A percentile compares a stretch with the other conserved stretches of the same genome.
Evolutionary conservation across 1,140 invertebrate species (phyloP).

Genomic region (Oscheius sp.): DNA sequence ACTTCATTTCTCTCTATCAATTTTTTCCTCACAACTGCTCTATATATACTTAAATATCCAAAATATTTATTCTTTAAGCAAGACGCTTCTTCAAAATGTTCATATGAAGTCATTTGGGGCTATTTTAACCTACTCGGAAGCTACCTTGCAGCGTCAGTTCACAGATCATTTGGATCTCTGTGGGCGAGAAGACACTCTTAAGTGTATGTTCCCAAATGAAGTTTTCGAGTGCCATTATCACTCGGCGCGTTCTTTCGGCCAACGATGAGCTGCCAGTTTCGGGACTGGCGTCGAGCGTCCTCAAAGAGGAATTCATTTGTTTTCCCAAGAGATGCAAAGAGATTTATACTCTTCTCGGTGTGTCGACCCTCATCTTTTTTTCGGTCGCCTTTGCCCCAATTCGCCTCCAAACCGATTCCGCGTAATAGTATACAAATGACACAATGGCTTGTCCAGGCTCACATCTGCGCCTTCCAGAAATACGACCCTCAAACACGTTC

Average conservation of each 20-base stretch:
- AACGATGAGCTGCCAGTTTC: background rate
- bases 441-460: background rate
- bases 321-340: background rate
- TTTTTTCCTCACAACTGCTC: too few species aligned
- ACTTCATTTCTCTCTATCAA: too few species aligned
- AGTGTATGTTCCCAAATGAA: constrained; percentile 10
- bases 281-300: background rate
- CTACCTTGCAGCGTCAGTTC: too few species aligned
- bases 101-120: too few species aligned
- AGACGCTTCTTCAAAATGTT: too few species aligned
- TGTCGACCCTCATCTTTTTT: background rate
- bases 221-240: constrained; percentile 11
- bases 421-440: constrained; percentile 2
- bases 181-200: background rate
- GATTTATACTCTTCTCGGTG: background rate
- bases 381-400: background rate
- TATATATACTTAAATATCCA: too few species aligned
- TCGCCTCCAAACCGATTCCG: background rate
- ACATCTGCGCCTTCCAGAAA: too few species aligned
- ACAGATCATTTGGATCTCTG: too few species aligned
- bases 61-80: too few species aligned
- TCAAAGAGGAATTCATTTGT: constrained; percentile 9
- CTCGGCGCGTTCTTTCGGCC: constrained; percentile 2
- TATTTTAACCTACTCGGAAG: too few species aligned
- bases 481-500: too few species aligned